Evolutionary conservation across 2,797 vertebrate species (phyloP), one percentile per base, ranked within the genome.

Genomic region (Xenops minutus): DNA sequence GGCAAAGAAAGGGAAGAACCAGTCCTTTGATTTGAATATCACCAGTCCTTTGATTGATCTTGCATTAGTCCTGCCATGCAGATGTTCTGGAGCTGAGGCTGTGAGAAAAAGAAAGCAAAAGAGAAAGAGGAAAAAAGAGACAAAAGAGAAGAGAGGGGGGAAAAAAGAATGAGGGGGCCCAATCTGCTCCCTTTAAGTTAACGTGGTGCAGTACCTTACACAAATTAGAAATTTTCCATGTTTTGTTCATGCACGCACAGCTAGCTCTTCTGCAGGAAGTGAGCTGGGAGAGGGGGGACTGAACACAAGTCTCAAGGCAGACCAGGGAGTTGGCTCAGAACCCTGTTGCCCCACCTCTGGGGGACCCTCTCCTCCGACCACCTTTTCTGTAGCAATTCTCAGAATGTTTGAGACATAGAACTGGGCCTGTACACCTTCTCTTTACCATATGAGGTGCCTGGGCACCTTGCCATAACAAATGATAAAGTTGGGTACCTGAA

Each of bases 381-480:
- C 41, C 62, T 44, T n/a, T 44, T 30, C 22, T 64, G 62, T 26
- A 46, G 32, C 22, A 64, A n/a, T 44, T 26, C 16, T 44, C 14
- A n/a, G 22, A 32, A 46, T 46, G 22, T 46, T 26, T 64, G 41
- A 44, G 41, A 46, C 30, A 44, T n/a, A n/a, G 32, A n/a, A 44
- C 62, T 44, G 62, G 32, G 26, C 32, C 2, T 7, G 32, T 44
- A 26, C 32, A 30, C 13, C 20, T 81, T 69, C 17, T 32, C 22
- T 54, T 87, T 4, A 3, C 59, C 4, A 1, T 0, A 0, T 29
- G 48, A 41, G 5, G 7, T 13, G 9, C 10, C 23, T 41, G 78
- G 39, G 23, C n/a, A n/a, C 29, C 26, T 59, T 88, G 72, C 48
- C 27, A 10, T 52, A 27, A 11, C 15, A 44, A 6, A 15, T 7